phyloP scores from a whole-genome alignment of 2,888 invertebrate species.

The Gibbula magus region DNA sequence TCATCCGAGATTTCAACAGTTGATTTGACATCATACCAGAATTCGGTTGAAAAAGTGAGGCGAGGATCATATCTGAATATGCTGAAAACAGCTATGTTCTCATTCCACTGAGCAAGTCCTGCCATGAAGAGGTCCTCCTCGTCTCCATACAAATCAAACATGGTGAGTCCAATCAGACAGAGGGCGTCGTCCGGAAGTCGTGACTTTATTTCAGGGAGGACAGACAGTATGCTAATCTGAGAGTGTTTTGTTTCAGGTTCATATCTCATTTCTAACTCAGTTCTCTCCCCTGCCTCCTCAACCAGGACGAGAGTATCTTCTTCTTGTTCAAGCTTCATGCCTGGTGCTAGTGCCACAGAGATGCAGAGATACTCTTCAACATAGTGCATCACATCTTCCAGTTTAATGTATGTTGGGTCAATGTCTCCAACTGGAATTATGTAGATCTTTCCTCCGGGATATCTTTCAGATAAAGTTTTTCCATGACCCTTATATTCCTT shows the following conservation, averaged over 20 bases:
- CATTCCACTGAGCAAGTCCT: constrained; percentile 70
- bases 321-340: constrained; percentile 48
- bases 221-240: constrained; percentile 64
- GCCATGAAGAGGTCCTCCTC: constrained; percentile 71
- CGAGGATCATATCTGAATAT: constrained; percentile 69
- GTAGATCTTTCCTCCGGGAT: constrained; percentile 68
- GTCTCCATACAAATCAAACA: constrained; percentile 68
- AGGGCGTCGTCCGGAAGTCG: constrained; percentile 66
- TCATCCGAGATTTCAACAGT: background rate
- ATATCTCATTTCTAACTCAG: background rate
- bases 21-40: constrained; percentile 61
- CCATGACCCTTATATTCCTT: constrained; percentile 57
- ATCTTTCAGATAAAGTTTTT: constrained; percentile 58
- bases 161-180: constrained; percentile 69
- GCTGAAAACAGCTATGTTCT: constrained; percentile 70
- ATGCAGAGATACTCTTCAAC: constrained; percentile 60
- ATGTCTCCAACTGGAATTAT: constrained; percentile 66
- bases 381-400: constrained; percentile 63
- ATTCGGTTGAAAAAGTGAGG: constrained; percentile 64
- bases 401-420: constrained; percentile 46
- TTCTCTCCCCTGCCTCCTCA: background rate
- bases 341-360: constrained; percentile 59
- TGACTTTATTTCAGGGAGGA: constrained; percentile 53
- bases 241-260: constrained; percentile 34
- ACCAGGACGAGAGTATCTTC: background rate